Evolutionary conservation across 2,113 vertebrate species (phyloP), one percentile per base, ranked within the genome.

Genomic region (Ciconia maguari): DNA sequence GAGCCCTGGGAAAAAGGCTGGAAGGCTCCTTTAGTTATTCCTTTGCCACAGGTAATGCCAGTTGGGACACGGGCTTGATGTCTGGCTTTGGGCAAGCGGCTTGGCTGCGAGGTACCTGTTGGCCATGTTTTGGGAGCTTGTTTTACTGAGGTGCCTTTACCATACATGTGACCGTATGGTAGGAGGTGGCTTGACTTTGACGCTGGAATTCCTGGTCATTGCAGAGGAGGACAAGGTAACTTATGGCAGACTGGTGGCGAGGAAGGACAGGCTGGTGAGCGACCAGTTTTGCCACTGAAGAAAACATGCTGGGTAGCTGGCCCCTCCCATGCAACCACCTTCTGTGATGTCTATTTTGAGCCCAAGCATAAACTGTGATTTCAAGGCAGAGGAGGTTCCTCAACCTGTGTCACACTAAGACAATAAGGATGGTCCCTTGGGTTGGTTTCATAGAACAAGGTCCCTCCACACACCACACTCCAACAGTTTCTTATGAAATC

Each of bases 41-140:
- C 62, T 90, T 91, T 64, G 87, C 94, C 95, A 95, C 71, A 88
- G 62, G 89, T 93, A 84, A 89, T 86, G 58, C 81, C 68, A 83
- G 86, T 21, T 88, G 48, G 68, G 44, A 83, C 70, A 74, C 0
- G 2, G 84, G 71, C 55, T 88, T 13, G 48, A 38, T 57, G 82
- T 64, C 46, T 5, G 1, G 38, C 44, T 89, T 57, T 83, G 72
- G 57, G 75, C 58, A 46, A 74, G 61, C 0, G 0, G 54, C 24
- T 64, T 80, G 71, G 70, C 57, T 70, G 42, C 2, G 0, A 61
- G 57, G 42, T 86, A 91, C 81, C 87, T 75, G 71, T 38, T 93
- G 90, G 79, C 83, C 82, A 55, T 11, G 65, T 55, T 96, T 88
- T 42, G 36, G 41, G 69, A 90, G 42, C 44, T 71, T 64, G 32